Evolutionary conservation across 1,140 invertebrate genomes (phyloP), one percentile per base, ranked within the genome.

Genomic region (Metopolophium dirhodum): DNA sequence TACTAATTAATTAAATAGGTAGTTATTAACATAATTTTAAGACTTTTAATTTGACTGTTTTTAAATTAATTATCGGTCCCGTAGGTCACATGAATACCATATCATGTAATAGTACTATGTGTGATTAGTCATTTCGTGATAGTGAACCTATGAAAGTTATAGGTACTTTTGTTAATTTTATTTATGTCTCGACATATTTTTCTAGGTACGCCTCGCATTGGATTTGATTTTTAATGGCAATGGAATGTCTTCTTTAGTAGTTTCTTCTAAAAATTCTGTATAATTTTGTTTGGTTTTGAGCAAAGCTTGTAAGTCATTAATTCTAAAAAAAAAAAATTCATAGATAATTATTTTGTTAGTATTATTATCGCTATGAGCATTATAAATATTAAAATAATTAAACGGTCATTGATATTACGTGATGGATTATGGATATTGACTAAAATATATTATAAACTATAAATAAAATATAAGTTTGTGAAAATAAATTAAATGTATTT

Each of bases 281-380:
- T 93, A 93, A 45, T 93, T 93, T 26, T 86, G 91, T 93, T 93
- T 93, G 0, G 77, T 85, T 93, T 93, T 93, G n/a, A 93, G 14
- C 20, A 93, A 22, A 30, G 45, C 14, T 86, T 93, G 91, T n/a
- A 93, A 14, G 7, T 57, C 82, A 23, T 85, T 93, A 0, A 93
- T 54, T 57, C 91, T 91, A 83, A 45, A 68, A 90, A 90, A 68
- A 90, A 90, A 14, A 11, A 23, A 18, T 57, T 47, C 18, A 47
- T 9, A 54, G n/a, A 35, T 54, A 54, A 37, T 89, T 54, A 54
- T 89, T 54, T 37, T 37, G 8, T 89, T 35, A 87, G 11, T 54
- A 51, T 7, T n/a, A 77, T 77, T 77, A 77, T 77, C n/a, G 6
- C 14, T 77, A 20, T n/a, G 14, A 77, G 4, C 4, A 11, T 68